Percentiles rank a stretch among this genome's conserved stretches.
Conservation (phyloP, 1,140 invertebrate genomes). For the Ooceraea biroi region DNA sequence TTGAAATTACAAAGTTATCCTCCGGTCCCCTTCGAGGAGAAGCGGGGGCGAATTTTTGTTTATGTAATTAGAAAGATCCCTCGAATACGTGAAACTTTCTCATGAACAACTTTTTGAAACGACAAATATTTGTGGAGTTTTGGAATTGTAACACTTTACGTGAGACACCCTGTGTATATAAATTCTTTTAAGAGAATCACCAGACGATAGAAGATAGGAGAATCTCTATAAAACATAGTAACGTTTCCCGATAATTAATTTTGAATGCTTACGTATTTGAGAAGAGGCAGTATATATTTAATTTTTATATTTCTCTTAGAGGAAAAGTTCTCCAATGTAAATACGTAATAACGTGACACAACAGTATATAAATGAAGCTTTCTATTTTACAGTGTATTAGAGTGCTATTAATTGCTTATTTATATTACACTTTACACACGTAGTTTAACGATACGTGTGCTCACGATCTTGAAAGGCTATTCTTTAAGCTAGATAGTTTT, state of each 20-base stretch:
- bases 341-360: slow-evolving; percentile 63
- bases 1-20: no score
- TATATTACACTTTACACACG: slow-evolving; percentile 62
- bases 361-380: slow-evolving; percentile 59
- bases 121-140: no score
- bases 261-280: slow-evolving; percentile 56
- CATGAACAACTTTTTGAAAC: no score
- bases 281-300: slow-evolving; percentile 69
- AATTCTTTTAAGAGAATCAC: slow-evolving; percentile 35
- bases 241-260: slow-evolving; percentile 50
- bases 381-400: slow-evolving; percentile 68
- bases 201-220: slow-evolving; percentile 5
- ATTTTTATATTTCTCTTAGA: slow-evolving; percentile 72
- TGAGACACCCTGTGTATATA: no score
- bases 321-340: slow-evolving; percentile 63
- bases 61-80: no score
- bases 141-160: no score
- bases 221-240: slow-evolving; percentile 32
- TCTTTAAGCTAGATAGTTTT: slow-evolving; percentile 17
- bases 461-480: slow-evolving; percentile 16
- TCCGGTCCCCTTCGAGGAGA: no score
- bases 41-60: no score
- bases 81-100: no score
- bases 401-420: slow-evolving; percentile 62
- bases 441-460: slow-evolving; percentile 13